Evolutionary conservation across 1,140 invertebrate genomes (phyloP).

Genomic region (Adoxophyes honmai): DNA sequence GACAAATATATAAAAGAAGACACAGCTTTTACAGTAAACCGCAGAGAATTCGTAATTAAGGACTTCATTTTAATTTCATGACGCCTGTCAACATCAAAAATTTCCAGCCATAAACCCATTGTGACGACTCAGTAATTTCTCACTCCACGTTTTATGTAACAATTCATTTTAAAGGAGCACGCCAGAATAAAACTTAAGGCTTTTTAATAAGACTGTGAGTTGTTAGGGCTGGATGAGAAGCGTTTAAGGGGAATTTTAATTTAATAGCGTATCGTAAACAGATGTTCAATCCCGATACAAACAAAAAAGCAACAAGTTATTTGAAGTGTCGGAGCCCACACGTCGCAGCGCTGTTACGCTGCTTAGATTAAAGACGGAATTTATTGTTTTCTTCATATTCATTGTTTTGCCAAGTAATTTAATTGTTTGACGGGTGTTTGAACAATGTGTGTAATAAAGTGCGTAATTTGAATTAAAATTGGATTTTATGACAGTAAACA

Average conservation of each 20-base stretch:
- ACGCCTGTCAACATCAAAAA: constrained; percentile 29
- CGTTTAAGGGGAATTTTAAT: constrained; percentile 24
- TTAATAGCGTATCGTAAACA: constrained; percentile 34
- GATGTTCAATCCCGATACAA: constrained; percentile 24
- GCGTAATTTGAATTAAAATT: too few species aligned
- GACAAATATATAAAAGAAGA: constrained; percentile 4
- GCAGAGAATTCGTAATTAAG: constrained; percentile 20
- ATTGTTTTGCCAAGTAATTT: too few species aligned
- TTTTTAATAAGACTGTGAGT: constrained; percentile 14
- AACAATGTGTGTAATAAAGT: too few species aligned
- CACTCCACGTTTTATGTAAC: constrained; percentile 24
- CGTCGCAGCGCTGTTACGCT: not conserved
- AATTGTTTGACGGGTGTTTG: too few species aligned
- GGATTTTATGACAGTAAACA: too few species aligned
- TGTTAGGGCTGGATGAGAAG: constrained; percentile 15
- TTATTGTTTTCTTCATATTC: too few species aligned
- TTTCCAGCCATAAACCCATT: constrained; percentile 23
- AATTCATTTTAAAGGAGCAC: constrained; percentile 10
- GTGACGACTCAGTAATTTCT: constrained; percentile 27
- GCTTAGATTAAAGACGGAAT: too few species aligned
- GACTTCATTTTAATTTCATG: constrained; percentile 24
- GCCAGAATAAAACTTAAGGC: constrained; percentile 7
- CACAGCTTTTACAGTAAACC: constrained; percentile 13
- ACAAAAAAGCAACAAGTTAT: constrained; percentile 16
- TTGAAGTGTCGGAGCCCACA: not conserved